Evolutionary conservation across 2,113 vertebrate genomes (phyloP).

Genomic region (Candoia aspera): DNA sequence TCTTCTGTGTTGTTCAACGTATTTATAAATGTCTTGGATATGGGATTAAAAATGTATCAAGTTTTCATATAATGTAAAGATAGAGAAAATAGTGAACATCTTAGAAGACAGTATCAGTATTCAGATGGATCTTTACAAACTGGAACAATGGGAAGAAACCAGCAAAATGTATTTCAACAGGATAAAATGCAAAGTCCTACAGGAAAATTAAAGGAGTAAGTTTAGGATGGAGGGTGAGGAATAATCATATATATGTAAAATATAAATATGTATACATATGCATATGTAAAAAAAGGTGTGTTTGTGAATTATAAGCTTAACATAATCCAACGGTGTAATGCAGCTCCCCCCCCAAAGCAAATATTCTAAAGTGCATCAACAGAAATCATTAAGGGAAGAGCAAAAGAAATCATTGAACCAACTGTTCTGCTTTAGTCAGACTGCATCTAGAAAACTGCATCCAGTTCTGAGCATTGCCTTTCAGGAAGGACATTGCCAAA

Average conservation of each 20-base stretch:
- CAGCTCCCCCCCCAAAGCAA: background rate
- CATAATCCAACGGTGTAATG: background rate
- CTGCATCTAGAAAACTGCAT: background rate
- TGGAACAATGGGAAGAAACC: background rate
- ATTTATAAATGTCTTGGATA: background rate
- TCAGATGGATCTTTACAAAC: background rate
- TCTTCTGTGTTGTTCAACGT: background rate
- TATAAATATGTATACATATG: too few species aligned
- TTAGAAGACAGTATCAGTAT: background rate
- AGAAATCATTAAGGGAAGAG: background rate
- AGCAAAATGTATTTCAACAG: background rate
- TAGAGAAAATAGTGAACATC: background rate
- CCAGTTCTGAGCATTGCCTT: background rate
- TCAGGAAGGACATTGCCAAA: background rate
- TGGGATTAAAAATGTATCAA: background rate
- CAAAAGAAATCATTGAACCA: background rate
- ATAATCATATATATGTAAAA: background rate
- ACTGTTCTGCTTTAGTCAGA: background rate
- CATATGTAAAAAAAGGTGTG: background rate
- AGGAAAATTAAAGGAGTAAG: background rate
- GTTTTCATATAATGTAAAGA: background rate
- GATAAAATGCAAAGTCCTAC: background rate
- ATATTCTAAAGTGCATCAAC: background rate
- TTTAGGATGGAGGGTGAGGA: background rate
- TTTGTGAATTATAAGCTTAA: background rate